Evolutionary conservation across 2,113 vertebrate species (phyloP).

Genomic region (Myocastor coypus): DNA sequence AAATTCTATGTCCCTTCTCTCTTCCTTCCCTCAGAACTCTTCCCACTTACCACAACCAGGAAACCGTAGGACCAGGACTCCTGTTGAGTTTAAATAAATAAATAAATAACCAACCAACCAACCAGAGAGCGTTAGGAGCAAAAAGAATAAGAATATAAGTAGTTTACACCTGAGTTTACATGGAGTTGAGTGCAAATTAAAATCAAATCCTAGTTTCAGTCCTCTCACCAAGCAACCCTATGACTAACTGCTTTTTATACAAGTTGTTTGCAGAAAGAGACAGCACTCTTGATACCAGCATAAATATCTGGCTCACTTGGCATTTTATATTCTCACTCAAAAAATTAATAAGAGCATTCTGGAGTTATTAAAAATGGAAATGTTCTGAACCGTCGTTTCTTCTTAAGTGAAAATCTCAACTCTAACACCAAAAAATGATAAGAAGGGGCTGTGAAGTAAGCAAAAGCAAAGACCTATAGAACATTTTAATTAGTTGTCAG

Average conservation of each 20-base stretch:
- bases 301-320: background rate
- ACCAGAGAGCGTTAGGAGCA: background rate
- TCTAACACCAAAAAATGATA: background rate
- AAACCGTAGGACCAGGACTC: background rate
- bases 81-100: background rate
- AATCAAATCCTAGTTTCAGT: background rate
- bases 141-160: background rate
- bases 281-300: background rate
- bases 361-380: slow-evolving; percentile 48
- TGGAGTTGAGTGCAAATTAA: slow-evolving; percentile 9
- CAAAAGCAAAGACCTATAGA: slow-evolving; percentile 32
- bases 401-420: slow-evolving; percentile 33
- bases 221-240: background rate
- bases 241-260: background rate
- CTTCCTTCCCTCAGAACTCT: background rate
- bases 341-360: slow-evolving; percentile 38
- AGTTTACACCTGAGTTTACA: background rate
- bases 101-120: background rate
- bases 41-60: background rate
- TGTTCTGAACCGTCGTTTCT: background rate
- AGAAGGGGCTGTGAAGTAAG: background rate
- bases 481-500: background rate
- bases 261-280: background rate
- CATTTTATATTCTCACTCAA: slow-evolving; percentile 39
- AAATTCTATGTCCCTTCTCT: background rate